These are phyloP conservation scores for Sericinus montela DNA, from an alignment of 2,888 invertebrate species.

Conservation along the genomic window DNA sequence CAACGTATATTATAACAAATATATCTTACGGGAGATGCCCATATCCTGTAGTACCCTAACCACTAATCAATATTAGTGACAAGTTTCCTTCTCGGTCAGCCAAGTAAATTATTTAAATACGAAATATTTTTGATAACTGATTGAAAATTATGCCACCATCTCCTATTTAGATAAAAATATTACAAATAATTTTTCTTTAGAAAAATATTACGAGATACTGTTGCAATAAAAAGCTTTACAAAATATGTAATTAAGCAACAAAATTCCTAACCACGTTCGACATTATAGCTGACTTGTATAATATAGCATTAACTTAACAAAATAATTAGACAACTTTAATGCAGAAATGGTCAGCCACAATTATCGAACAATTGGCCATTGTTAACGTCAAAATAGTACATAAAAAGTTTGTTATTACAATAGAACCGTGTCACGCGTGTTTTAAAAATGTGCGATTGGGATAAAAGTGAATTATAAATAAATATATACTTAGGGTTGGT, in stretches of 20 bases:
- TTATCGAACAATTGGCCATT: constrained; percentile 44
- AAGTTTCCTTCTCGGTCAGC: too few species aligned
- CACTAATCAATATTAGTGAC: too few species aligned
- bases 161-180: too few species aligned
- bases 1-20: too few species aligned
- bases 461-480: constrained; percentile 28
- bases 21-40: too few species aligned
- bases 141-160: too few species aligned
- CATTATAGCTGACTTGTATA: constrained; percentile 38
- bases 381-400: constrained; percentile 49
- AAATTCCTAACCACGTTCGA: constrained; percentile 36
- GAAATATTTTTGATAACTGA: too few species aligned
- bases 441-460: constrained; percentile 45
- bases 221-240: not conserved
- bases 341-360: constrained; percentile 52
- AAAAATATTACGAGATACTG: too few species aligned
- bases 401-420: constrained; percentile 56
- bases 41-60: too few species aligned
- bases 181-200: too few species aligned
- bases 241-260: constrained; percentile 36
- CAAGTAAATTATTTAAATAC: too few species aligned
- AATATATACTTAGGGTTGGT: constrained; percentile 35
- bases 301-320: constrained; percentile 65
- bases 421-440: constrained; percentile 61
- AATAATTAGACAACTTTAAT: constrained; percentile 59